Conservation (phyloP, 2,797 vertebrate species). For the Halcyon leucocephala region DNA sequence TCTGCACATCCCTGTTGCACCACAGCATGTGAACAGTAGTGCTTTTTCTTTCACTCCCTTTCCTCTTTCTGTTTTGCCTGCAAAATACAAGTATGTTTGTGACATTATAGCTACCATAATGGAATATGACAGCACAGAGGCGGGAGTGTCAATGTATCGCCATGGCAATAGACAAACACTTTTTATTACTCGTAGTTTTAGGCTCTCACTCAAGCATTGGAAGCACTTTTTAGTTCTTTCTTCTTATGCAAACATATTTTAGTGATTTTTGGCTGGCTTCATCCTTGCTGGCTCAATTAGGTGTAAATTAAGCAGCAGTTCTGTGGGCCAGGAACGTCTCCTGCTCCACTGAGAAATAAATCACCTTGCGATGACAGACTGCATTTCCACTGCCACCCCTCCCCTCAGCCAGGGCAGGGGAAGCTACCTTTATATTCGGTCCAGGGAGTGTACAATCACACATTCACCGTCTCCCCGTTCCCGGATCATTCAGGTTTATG, state of each 20-base stretch:
- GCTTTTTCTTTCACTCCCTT: neutral
- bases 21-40: neutral
- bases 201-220: constrained; percentile 7
- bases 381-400: neutral
- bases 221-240: constrained; percentile 17
- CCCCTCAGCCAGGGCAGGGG: neutral
- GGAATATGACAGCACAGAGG: constrained; percentile 19
- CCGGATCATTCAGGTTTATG: neutral
- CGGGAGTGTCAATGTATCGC: neutral
- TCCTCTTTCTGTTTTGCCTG: neutral
- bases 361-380: neutral
- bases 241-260: constrained; percentile 19
- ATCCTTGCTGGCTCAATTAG: neutral
- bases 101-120: constrained; percentile 19
- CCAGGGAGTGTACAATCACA: neutral
- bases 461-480: neutral
- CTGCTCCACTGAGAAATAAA: constrained; percentile 13
- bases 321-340: neutral
- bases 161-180: constrained; percentile 59
- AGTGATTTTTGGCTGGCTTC: constrained; percentile 41
- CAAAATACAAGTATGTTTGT: neutral
- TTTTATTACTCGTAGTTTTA: constrained; percentile 27
- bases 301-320: neutral
- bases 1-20: neutral
- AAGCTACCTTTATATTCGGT: neutral